Conservation (phyloP, 1,140 invertebrate genomes). For the Penaeus vannamei region DNA sequence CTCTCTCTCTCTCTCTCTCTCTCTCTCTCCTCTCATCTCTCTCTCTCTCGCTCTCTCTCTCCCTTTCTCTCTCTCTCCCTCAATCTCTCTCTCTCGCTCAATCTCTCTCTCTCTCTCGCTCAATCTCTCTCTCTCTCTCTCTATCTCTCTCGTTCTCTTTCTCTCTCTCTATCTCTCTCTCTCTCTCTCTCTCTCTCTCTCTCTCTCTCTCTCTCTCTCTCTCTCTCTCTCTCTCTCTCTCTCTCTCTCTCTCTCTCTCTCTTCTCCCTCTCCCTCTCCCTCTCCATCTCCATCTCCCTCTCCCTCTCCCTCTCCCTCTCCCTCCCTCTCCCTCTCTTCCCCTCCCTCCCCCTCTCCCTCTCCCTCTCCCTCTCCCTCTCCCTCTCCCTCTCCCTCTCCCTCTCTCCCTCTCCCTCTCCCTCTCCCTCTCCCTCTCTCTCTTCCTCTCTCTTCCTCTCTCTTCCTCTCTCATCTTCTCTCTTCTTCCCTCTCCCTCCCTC, state of each 20-base stretch:
- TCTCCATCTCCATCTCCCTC: not conserved
- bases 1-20: not conserved
- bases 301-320: not conserved
- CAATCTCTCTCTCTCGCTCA: not conserved
- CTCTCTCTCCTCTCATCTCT: not conserved
- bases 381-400: not conserved
- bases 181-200: slow-evolving; percentile 27
- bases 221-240: slow-evolving; percentile 31
- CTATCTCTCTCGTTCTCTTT: not conserved
- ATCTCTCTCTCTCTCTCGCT: not conserved
- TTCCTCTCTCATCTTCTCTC: not conserved
- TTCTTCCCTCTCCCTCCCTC: not conserved
- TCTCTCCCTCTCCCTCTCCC: not conserved
- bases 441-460: not conserved
- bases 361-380: not conserved
- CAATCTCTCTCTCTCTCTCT: not conserved
- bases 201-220: not conserved
- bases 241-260: slow-evolving; percentile 23
- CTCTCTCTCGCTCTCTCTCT: slow-evolving; percentile 10
- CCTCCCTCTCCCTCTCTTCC: not conserved
- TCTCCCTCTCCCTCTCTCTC: not conserved
- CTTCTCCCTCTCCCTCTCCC: not conserved
- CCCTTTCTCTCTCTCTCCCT: slow-evolving; percentile 26
- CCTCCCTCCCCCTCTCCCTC: too few relatives aligned
- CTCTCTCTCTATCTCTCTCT: slow-evolving; percentile 1